Evolutionary conservation across 2,113 vertebrate species (phyloP).

Genomic region (Psittacara wagleri): DNA sequence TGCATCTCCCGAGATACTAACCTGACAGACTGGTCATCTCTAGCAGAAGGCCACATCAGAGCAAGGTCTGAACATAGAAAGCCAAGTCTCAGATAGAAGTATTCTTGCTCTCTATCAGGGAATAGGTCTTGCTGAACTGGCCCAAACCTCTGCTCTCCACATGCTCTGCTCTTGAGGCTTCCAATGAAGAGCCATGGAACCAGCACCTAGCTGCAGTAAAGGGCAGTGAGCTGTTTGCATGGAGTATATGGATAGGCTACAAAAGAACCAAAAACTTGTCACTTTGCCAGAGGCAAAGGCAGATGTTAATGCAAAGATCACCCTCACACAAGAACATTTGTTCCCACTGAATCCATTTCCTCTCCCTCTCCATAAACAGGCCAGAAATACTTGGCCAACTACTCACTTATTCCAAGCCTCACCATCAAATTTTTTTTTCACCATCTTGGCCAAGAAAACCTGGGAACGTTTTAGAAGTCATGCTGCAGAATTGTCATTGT

Average conservation of each 20-base stretch:
- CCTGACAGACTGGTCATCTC: neutral
- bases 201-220: neutral
- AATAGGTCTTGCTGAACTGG: neutral
- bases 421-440: neutral
- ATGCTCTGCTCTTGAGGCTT: neutral
- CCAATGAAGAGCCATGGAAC: neutral
- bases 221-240: neutral
- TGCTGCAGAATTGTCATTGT: neutral
- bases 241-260: neutral
- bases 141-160: neutral
- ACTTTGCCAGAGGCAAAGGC: neutral
- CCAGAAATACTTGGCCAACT: neutral
- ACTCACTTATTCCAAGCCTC: neutral
- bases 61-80: neutral
- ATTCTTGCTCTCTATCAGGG: neutral
- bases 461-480: neutral
- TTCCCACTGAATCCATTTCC: neutral
- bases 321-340: neutral
- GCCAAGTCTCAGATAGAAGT: neutral
- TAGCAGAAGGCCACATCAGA: neutral
- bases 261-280: neutral
- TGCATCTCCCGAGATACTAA: neutral
- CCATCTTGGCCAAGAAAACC: neutral
- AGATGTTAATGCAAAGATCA: neutral
- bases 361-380: neutral